phyloP scores from a whole-genome alignment of 2,113 vertebrate species.

The Dasypus novemcinctus region DNA sequence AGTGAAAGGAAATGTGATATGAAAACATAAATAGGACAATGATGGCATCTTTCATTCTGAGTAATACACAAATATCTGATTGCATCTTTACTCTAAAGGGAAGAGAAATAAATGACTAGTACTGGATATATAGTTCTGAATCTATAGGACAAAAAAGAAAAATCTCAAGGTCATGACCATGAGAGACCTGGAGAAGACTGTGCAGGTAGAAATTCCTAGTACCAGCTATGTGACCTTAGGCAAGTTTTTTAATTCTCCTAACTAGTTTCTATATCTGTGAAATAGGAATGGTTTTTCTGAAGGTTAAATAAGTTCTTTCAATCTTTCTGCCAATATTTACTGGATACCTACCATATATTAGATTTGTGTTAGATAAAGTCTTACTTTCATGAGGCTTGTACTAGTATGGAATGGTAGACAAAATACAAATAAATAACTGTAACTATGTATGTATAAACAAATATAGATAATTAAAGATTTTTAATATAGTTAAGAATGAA shows the following conservation, averaged over 20 bases:
- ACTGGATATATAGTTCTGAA: neutral
- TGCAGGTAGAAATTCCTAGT: neutral
- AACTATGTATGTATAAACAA: neutral
- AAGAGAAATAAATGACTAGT: neutral
- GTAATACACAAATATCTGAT: constrained; percentile 48
- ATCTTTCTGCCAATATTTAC: neutral
- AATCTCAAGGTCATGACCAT: neutral
- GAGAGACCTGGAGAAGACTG: too few species aligned
- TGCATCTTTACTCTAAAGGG: constrained; percentile 44
- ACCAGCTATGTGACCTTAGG: too few species aligned
- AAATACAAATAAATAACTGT: neutral
- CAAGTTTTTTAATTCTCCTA: neutral
- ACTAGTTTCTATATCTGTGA: neutral
- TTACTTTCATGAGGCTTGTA: neutral
- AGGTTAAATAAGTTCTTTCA: neutral
- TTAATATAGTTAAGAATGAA: neutral
- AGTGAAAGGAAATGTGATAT: constrained; percentile 60
- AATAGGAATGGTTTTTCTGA: neutral
- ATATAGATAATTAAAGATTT: neutral
- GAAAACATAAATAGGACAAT: constrained; percentile 39
- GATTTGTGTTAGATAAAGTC: neutral
- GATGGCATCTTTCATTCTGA: constrained; percentile 51
- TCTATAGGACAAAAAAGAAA: neutral
- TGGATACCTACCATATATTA: neutral
- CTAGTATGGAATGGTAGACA: neutral